These are phyloP conservation scores for Hippoglossus stenolepis DNA, from an alignment of 2,113 vertebrate species.

Conservation along the genomic window DNA sequence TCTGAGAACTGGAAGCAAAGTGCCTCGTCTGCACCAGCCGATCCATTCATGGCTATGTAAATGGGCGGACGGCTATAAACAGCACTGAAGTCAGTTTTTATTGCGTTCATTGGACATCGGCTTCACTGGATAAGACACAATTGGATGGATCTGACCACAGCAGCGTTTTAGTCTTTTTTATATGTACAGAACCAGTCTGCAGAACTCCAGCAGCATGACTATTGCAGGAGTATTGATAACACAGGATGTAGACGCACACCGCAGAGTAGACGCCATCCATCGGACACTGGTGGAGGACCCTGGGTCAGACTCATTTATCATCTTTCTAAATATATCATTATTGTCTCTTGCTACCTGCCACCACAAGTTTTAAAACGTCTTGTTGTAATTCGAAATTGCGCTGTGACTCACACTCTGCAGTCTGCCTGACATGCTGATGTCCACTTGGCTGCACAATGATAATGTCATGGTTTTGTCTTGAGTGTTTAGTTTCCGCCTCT, in stretches of 20 bases:
- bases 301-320: slow-evolving; percentile 5
- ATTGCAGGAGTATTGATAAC: no score
- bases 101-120: neutral
- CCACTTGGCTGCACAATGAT: no score
- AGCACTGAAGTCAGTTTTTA: slow-evolving; percentile 10
- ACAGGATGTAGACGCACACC: no score
- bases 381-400: neutral
- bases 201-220: no score
- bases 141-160: neutral
- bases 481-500: no score
- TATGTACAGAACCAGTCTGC: no score
- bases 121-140: neutral
- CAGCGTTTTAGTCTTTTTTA: no score
- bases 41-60: slow-evolving; percentile 37
- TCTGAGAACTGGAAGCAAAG: slow-evolving; percentile 21
- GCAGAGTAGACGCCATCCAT: neutral
- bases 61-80: slow-evolving; percentile 5
- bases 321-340: slow-evolving; percentile 19
- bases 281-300: slow-evolving; percentile 5
- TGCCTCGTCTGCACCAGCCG: neutral
- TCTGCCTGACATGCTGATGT: no score
- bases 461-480: no score
- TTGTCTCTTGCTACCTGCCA: no score
- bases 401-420: neutral
- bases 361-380: no score